Evolutionary conservation across 2,888 invertebrate species (phyloP), one percentile per base, ranked within the genome.

Genomic region (Melanophora roralis): DNA sequence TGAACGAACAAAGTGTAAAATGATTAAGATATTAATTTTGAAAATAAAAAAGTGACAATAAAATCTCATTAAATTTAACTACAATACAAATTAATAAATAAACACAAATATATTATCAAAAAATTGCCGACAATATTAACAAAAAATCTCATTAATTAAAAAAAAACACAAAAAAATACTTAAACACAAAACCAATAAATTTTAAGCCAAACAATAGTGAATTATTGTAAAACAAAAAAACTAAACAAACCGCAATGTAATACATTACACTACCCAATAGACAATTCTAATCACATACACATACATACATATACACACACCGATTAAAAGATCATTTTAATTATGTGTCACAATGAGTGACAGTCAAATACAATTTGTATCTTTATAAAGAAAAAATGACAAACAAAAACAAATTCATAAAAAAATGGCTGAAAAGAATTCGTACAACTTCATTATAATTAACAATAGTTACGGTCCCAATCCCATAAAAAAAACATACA

Each of bases 321-420:
- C 27, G 40, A 34, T 23, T 38, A 36, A 19, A 16, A 51, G 57
- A 71, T 69, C 55, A 69, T 64, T 69, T 69, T 69, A 76, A 76
- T 76, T 69, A 76, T 57, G 47, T 69, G 69, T 76, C 76, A 64
- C 76, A 57, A 71, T 65, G 76, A 77, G 27, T 77, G 76, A 71
- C 76, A 77, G 49, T 64, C 64, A 40, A 74, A 49, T 43, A 51
- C 38, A 19, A 40, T 11, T 62, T 62, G 14, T 60, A 8, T 69
- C 16, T 69, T 16, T 57, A n/a, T n/a, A 23, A 32, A 14, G 7
- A 64, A 53, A 51, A 62, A 51, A n/a, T n/a, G 6, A 40, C 32
- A 27, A 60, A 32, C 23, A 38, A 47, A 47, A 27, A 40, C 5
- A 0, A 55, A 34, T 16, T 5, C 3, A 19, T 43, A 43, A 72